Conservation (phyloP, 2,888 invertebrate genomes). For the Parnassius apollo region DNA sequence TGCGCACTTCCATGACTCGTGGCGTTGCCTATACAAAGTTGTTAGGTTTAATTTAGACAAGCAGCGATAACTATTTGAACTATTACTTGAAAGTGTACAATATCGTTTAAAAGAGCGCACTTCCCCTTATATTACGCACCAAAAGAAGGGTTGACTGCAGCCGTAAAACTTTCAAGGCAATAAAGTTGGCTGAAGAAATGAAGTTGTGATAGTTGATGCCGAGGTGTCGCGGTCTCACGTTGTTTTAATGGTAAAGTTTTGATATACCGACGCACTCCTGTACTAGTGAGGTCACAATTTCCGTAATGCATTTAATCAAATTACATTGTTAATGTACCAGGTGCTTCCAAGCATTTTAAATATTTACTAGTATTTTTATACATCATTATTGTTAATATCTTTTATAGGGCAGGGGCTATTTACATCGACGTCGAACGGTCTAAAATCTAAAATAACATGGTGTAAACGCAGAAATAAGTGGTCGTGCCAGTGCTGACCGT, state of each 20-base stretch:
- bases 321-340: slow-evolving; percentile 12
- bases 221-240: slow-evolving; percentile 59
- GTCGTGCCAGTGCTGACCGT: too few relatives aligned
- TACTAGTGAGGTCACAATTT: slow-evolving; percentile 51
- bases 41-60: background rate
- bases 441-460: too few relatives aligned
- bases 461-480: too few relatives aligned
- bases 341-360: too few relatives aligned
- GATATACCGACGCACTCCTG: slow-evolving; percentile 56
- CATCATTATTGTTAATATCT: too few relatives aligned
- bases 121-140: slow-evolving; percentile 34
- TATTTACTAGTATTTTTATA: too few relatives aligned
- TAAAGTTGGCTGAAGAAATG: slow-evolving; percentile 58
- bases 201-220: slow-evolving; percentile 63
- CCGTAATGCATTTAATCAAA: slow-evolving; percentile 56
- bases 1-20: too few relatives aligned
- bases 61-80: slow-evolving; percentile 10
- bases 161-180: slow-evolving; percentile 64
- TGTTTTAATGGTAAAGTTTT: slow-evolving; percentile 70
- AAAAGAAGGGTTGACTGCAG: slow-evolving; percentile 50
- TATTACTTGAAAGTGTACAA: slow-evolving; percentile 9
- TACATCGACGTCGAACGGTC: too few relatives aligned
- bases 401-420: too few relatives aligned
- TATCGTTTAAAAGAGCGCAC: slow-evolving; percentile 18
- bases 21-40: background rate